Conservation (phyloP, 2,888 invertebrate species). For the Scotopteryx bipunctaria region DNA sequence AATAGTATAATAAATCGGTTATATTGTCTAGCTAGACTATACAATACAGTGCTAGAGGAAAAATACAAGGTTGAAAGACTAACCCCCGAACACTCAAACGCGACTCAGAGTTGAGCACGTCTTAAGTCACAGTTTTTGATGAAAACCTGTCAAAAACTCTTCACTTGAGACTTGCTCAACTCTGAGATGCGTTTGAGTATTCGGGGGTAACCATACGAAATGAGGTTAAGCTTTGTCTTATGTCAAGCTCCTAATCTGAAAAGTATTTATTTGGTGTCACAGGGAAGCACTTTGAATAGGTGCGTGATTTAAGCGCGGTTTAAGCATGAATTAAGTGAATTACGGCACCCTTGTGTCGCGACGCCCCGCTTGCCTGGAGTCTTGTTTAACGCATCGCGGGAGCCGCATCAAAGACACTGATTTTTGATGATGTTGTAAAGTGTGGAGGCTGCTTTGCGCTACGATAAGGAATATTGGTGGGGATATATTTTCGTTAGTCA, state of each 20-base stretch:
- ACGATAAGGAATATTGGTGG: conserved; percentile 12
- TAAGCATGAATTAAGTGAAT: conserved; percentile 77
- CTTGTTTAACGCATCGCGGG: conserved; percentile 74
- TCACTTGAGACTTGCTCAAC: too few species aligned
- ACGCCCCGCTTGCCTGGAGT: conserved; percentile 46
- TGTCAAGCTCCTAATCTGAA: conserved; percentile 40
- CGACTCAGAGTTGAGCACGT: too few species aligned
- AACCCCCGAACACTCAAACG: too few species aligned
- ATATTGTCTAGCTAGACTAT: not conserved
- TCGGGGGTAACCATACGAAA: conserved; percentile 1
- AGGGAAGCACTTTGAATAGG: conserved; percentile 56
- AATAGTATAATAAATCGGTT: not conserved
- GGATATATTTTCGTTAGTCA: not conserved
- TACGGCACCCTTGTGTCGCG: conserved; percentile 61
- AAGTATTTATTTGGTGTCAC: conserved; percentile 41
- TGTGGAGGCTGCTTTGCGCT: conserved; percentile 49
- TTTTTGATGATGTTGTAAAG: conserved; percentile 49
- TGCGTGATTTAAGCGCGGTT: conserved; percentile 66
- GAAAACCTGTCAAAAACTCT: too few species aligned
- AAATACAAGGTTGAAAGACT: too few species aligned
- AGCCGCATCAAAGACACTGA: conserved; percentile 66
- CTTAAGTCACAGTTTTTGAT: too few species aligned
- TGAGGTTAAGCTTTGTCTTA: conserved; percentile 14
- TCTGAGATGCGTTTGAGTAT: too few species aligned
- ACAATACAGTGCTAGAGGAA: not conserved